Evolutionary conservation across 2,888 invertebrate genomes (phyloP), one percentile per base, ranked within the genome.

Genomic region (Strigamia crassipes): DNA sequence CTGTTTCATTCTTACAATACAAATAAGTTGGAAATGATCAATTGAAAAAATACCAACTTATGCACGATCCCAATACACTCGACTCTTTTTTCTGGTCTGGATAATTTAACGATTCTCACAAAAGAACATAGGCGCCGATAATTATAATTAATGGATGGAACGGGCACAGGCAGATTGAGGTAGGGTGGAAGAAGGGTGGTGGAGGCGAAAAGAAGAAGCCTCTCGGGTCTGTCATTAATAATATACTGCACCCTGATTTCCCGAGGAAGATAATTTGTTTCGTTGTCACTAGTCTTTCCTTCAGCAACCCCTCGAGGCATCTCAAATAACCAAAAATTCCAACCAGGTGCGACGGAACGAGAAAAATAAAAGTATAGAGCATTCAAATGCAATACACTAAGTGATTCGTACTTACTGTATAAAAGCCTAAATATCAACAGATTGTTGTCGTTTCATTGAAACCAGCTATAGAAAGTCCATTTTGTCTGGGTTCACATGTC

Each of bases 231-330:
- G 73, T 73, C 73, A 73, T 73, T 73, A 73, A 73, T 73, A 73
- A 73, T 73, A 73, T 73, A 73, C 73, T 73, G 73, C 73, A 73
- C 73, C 73, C 73, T 73, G 73, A 73, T 73, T 73, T 73, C 73
- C 73, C 73, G 73, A 31, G 73, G 73, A 73, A 73, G 73, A 73
- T 73, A 73, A 73, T 73, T 73, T 73, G 73, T 73, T 73, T 73
- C 73, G 73, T 73, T 73, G 73, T 73, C 73, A 73, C 73, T 23
- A 73, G 73, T 73, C 73, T 73, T 31, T 31, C 73, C 27, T 31
- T 13, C 31, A 31, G 73, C 31, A 73, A 31, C 31, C 73, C 73
- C 73, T 73, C 73, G 27, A 27, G 73, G 73, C 73, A 1, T 27
- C 31, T 27, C 73, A 73, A 12, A 73, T 73, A 73, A 73, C 73